Conservation (phyloP, 2,113 vertebrate species). For the Tichodroma muraria region DNA sequence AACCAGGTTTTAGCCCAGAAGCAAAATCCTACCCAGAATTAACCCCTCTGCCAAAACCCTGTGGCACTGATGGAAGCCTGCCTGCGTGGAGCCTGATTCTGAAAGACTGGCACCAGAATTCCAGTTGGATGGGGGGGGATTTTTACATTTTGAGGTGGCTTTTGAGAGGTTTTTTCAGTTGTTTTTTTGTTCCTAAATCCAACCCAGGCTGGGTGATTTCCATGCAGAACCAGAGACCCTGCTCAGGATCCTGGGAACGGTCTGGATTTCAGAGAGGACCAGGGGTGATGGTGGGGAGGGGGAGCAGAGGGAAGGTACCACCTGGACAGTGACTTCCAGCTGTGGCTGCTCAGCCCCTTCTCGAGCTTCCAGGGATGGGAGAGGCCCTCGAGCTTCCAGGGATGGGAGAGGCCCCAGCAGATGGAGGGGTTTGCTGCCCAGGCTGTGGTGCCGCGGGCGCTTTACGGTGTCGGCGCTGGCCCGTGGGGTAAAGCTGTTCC, state of each 20-base stretch:
- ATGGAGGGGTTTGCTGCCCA: constrained; percentile 85
- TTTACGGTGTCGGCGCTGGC: constrained; percentile 87
- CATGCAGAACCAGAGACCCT: fast-evolving
- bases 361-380: constrained; percentile 73
- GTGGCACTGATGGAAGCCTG: neutral
- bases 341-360: constrained; percentile 78
- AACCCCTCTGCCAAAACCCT: neutral
- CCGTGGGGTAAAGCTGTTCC: constrained; percentile 94
- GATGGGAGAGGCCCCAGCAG: constrained; percentile 74
- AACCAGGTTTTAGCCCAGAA: neutral
- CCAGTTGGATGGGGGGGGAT: no score
- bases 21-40: neutral
- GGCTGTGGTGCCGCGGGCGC: constrained; percentile 90
- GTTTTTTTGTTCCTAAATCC: neutral
- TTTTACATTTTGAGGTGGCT: neutral
- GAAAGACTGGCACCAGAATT: neutral
- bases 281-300: neutral
- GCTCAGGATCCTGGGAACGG: fast-evolving
- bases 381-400: constrained; percentile 76
- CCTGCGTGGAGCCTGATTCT: neutral
- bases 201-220: neutral
- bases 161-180: no score
- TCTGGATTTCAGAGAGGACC: neutral
- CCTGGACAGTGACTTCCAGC: constrained; percentile 81
- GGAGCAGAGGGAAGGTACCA: constrained; percentile 54